Conservation (phyloP, 2,888 invertebrate genomes). For the Chrysodeixis includens region DNA sequence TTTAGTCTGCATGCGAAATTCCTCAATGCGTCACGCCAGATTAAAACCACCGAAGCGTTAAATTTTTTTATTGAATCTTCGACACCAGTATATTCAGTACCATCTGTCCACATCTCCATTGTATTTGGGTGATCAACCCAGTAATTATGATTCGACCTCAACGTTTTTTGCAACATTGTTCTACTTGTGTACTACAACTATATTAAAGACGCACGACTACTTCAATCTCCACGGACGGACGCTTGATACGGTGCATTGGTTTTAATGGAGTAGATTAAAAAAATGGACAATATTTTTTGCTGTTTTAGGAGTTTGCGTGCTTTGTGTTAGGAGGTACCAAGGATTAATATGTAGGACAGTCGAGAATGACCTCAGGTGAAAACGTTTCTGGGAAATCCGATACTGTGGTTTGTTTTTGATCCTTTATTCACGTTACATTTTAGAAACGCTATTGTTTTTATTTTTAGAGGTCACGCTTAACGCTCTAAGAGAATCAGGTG, state of each 20-base stretch:
- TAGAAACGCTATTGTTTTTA: too few relatives aligned
- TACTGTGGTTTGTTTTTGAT: too few relatives aligned
- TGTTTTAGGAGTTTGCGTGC: constrained; percentile 6
- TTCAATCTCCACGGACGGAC: constrained; percentile 37
- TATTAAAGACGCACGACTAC: constrained; percentile 37
- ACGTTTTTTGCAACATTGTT: constrained; percentile 39
- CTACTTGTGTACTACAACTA: constrained; percentile 29
- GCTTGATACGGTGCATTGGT: constrained; percentile 42
- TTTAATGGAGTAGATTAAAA: constrained; percentile 40
- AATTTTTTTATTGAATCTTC: constrained; percentile 25
- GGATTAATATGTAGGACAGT: constrained; percentile 16
- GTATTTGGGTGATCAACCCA: constrained; percentile 41
- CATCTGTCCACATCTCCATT: constrained; percentile 39
- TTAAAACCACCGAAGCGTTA: constrained; percentile 2
- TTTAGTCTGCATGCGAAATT: constrained; percentile 5
- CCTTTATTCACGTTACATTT: too few relatives aligned
- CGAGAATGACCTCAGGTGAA: constrained; percentile 3
- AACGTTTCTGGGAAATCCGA: too few relatives aligned
- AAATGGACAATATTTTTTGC: constrained; percentile 25
- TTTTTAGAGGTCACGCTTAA: too few relatives aligned
- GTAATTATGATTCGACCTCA: constrained; percentile 41
- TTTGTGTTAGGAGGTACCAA: constrained; percentile 34
- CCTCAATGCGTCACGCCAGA: background rate
- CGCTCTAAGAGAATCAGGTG: too few relatives aligned
- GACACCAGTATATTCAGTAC: constrained; percentile 33